Evolutionary conservation across 2,888 invertebrate species (phyloP), one percentile per base, ranked within the genome.

Genomic region (Leptopilina syphax): DNA sequence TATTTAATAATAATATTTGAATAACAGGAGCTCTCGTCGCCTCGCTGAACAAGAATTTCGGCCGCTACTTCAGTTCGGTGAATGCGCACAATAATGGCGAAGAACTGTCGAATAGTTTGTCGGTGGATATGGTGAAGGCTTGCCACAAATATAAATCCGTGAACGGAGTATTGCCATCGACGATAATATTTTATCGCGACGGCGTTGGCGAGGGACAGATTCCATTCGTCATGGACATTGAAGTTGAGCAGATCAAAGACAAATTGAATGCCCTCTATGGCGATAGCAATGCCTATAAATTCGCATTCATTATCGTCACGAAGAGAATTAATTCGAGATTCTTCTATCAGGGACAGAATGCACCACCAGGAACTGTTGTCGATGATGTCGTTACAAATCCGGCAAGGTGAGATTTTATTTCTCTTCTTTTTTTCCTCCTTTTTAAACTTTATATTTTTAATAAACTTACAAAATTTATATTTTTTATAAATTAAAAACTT

Each of bases 191-290:
- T 57, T 98, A 95, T 91, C 94, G 98, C n/a, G 98, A 98, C 91
- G 98, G 98, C 44, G 98, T 98, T 0, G 97, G 98, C 3, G 98
- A 98, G 85, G 98, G 98, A 0, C 97, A 98, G 88, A 93, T 98
- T 2, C 94, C 95, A 0, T 95, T 95, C 80, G 98, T 98, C 0
- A 93, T 94, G 10, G 94, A 95, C 1, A 95, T 95, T 65, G 98
- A 99, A 92, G 95, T 98, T 0, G 90, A 85, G 0, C 91, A 93
- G 8, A 92, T 96, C 0, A 94, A 94, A 79, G 90, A 92, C 0
- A 93, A 93, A 10, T 89, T 97, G 0, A 87, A 90, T 0, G 92
- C 93, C 8, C 88, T 95, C 0, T 95, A 96, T 81, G 76, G 44
- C 1, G 79, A 84, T 0, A 78, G 83, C 0, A 84, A 93, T 0